Base-by-base conservation (phyloP, 2,888 invertebrate genomes). In the Mantis religiosa region DNA sequence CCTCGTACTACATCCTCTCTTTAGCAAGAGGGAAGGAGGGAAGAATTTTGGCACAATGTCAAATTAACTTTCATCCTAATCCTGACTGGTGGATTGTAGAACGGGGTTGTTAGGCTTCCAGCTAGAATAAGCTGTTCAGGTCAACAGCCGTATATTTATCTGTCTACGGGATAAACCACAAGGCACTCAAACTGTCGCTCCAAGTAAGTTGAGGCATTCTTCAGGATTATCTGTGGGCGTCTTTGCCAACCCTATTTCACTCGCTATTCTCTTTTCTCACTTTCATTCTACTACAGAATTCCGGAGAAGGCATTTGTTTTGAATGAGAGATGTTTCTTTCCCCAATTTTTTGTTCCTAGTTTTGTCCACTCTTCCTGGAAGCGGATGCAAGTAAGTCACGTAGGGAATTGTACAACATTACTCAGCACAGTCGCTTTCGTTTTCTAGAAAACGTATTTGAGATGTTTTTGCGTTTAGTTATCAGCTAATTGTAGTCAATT, bases 121-220 rank as follows among this genome's bases (percentile, higher is more conserved):
- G 54, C 54, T 71, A 71, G 54, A 71, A 71, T 71, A 71, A 71
- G 54, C 54, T 71, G 54, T 28, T 81, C 86, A 86, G 86, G 81
- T 86, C 86, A 81, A 20, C 86, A 81, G 71, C 30, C 71, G 81
- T 81, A 81, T 86, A 86, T 86, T 86, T 86, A 86, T 85, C 71
- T 86, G 86, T 86, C 86, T 71, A 30, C 86, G 20, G 20, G 28
- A 81, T 30, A 81, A 86, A 86, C 86, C 86, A 30, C 86, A 85
- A 27, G 85, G 85, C 85, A 86, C 86, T 86, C 86, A 71, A 86
- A 86, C 86, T 86, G 86, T 86, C 86, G 54, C 86, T 15, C 71
- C 81, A 81, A 86, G 71, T 86, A 86, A 86, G 86, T 86, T 81
- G 86, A 27, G 12, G 15, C 86, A 86, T 86, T 81, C 86, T 30